phyloP scores from a whole-genome alignment of 1,140 invertebrate species.

The Globodera rostochiensis region DNA sequence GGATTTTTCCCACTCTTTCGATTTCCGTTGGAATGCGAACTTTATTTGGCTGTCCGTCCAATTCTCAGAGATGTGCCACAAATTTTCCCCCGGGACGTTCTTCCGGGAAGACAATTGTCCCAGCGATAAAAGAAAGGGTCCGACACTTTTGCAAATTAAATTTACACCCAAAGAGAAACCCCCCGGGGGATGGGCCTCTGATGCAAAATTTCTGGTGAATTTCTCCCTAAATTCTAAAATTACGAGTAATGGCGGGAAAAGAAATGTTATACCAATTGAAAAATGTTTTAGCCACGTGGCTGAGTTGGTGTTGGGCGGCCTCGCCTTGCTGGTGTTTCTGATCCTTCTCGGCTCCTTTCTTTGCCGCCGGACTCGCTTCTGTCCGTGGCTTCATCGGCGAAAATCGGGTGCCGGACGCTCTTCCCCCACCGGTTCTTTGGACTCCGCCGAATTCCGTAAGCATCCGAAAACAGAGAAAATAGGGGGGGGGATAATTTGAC shows the following conservation, averaged over 20 bases:
- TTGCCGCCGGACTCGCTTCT: conserved; percentile 23
- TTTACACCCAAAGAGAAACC: not conserved
- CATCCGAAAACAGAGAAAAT: not conserved
- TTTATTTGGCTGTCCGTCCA: not conserved
- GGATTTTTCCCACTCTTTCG: not conserved
- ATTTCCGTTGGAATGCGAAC: not conserved
- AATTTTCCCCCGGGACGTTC: not conserved
- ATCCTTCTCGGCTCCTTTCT: conserved; percentile 19
- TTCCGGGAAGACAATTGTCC: not conserved
- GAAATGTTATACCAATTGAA: no score
- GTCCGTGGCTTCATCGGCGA: conserved; percentile 26
- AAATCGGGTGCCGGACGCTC: conserved; percentile 11
- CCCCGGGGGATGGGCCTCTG: not conserved
- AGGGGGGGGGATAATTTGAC: no score
- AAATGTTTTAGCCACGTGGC: conserved; percentile 11
- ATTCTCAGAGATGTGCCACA: not conserved
- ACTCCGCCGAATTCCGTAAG: conserved; percentile 21
- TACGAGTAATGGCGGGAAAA: not conserved
- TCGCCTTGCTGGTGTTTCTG: conserved; percentile 15
- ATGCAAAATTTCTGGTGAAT: no score
- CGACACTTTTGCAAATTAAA: not conserved
- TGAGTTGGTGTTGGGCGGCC: conserved; percentile 11
- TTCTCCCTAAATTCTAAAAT: not conserved
- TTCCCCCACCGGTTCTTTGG: not conserved
- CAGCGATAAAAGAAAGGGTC: not conserved